Base-by-base conservation (phyloP, 1,140 invertebrate genomes). In the Dolichoris vasculosae region DNA sequence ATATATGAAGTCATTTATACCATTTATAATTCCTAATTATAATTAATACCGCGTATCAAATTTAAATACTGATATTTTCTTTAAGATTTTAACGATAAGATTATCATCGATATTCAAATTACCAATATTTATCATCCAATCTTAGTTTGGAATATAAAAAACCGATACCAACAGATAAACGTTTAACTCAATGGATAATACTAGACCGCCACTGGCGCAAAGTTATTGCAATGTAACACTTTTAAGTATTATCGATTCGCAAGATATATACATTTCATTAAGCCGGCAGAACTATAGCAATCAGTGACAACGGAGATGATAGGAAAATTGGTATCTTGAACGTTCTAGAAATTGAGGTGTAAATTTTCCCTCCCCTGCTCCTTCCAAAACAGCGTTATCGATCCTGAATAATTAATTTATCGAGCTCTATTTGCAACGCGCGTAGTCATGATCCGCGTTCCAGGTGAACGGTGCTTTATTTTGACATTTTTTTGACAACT, bases 401-500 rank as follows among this genome's bases (percentile, higher is more conserved):
- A 55, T 75, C 32, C 38, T 30, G 48, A 79, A 71, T 84, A 78
- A 84, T 84, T 71, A 79, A 84, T 84, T 79, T 55, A 35, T 46
- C 83, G 71, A 79, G 83, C 83, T 84, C 83, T 84, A 84, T 79
- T 79, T 79, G 71, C 83, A 63, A 26, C 23, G 13, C 55, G 55
- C 20, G 55, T 2, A 59, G 3, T 73, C 69, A n/a, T 43, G 38
- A 43, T 73, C 40, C 32, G 38, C 43, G 79, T 81, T 81, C 64
- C 82, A 77, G 55, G 69, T 46, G 82, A 63, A 64, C 64, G 64
- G 30, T 30, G 30, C 48, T 84, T 78, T 79, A 84, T 84, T 84
- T 84, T 84, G 82, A 84, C 82, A 67, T 78, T 79, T 79, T 84
- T 84, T 84, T 84, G 82, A 84, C 82, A 67, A 73, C 26, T 48